Percentiles rank a stretch among this genome's conserved stretches.
These are phyloP conservation scores for Xestia c-nigrum DNA, from an alignment of 2,888 invertebrate genomes.

Conservation along the genomic window DNA sequence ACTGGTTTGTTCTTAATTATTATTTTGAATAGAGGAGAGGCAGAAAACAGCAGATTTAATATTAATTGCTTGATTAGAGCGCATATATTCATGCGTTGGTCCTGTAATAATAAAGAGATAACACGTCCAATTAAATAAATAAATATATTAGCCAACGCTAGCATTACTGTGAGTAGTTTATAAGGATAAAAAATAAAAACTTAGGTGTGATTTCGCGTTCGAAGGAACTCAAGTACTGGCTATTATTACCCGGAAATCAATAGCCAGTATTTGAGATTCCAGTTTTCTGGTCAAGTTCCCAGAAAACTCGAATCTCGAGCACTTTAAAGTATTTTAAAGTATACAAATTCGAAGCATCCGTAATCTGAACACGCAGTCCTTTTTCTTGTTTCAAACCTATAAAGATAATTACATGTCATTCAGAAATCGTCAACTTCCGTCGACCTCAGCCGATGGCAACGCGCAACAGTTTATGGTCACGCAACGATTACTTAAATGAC, in stretches of 20 bases:
- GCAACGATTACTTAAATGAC: slow-evolving; percentile 70
- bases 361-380: slow-evolving; percentile 52
- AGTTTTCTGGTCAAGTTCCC: background rate
- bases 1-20: background rate
- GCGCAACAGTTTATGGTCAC: slow-evolving; percentile 77
- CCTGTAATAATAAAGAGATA: background rate
- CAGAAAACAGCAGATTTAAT: background rate
- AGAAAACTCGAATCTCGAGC: too few relatives aligned
- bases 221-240: too few relatives aligned
- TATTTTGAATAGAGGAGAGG: background rate
- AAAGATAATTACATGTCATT: slow-evolving; percentile 75
- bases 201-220: background rate
- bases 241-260: background rate
- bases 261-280: background rate
- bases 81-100: too few relatives aligned
- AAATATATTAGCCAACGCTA: background rate
- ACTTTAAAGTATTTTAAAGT: slow-evolving; percentile 1
- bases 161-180: background rate
- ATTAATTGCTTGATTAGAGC: background rate
- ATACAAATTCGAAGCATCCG: slow-evolving; percentile 26
- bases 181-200: background rate
- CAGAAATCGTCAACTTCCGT: slow-evolving; percentile 87
- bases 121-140: background rate
- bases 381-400: slow-evolving; percentile 73
- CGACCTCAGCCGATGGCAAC: slow-evolving; percentile 78